Conservation (phyloP, 2,888 invertebrate genomes). For the Thereva unica region DNA sequence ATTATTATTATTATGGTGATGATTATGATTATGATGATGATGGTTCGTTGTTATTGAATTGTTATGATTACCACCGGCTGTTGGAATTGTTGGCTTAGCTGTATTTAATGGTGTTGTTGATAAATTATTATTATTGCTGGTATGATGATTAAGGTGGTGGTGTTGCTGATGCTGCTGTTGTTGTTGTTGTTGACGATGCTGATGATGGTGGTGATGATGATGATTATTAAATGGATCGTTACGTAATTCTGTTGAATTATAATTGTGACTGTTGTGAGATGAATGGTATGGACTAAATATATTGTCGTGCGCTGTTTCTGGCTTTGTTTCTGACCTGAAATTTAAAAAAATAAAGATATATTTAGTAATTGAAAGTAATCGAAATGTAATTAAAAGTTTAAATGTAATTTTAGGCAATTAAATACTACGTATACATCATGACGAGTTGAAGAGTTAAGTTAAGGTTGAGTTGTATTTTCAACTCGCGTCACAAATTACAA, state of each 20-base stretch:
- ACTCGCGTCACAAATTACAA: too few relatives aligned
- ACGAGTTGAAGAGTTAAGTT: too few relatives aligned
- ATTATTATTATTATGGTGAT: not conserved
- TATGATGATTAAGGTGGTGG: not conserved
- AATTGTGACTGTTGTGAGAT: slow-evolving; percentile 21
- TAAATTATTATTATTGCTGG: not conserved
- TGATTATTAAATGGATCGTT: slow-evolving; percentile 36
- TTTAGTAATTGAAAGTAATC: not conserved
- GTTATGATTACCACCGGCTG: not conserved
- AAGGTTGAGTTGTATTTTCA: too few relatives aligned
- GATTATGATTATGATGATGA: not conserved
- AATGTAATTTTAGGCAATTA: too few relatives aligned
- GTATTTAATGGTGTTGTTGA: slow-evolving; percentile 2
- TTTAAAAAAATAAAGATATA: slow-evolving; percentile 26
- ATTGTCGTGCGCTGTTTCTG: slow-evolving; percentile 55
- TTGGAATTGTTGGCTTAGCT: not conserved
- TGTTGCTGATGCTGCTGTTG: not conserved
- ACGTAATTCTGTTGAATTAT: slow-evolving; percentile 39
- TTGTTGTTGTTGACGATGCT: not conserved
- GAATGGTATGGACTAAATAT: slow-evolving; percentile 53
- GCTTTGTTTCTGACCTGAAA: slow-evolving; percentile 52
- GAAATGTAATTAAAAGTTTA: not conserved
- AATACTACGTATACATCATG: too few relatives aligned
- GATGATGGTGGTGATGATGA: slow-evolving; percentile 28
- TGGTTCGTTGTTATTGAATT: not conserved